Base-by-base conservation (phyloP, 2,888 invertebrate genomes). In the Peribatodes rhomboidaria region DNA sequence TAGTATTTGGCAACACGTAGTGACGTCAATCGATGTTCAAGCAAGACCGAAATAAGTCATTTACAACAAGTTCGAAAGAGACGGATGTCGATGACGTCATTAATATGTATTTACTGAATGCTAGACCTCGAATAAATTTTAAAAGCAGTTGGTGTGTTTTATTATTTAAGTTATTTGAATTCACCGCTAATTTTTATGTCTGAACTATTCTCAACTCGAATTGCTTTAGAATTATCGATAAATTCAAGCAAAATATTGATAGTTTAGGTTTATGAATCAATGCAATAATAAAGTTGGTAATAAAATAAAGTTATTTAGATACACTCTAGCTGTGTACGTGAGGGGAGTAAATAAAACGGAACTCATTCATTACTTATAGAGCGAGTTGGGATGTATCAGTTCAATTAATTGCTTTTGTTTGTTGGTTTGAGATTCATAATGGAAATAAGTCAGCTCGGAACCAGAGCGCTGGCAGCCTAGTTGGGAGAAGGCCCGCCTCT, bases 301-400 rank as follows among this genome's bases (percentile, higher is more conserved):
- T 41, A 54, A 27, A 54, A 54, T 27, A 14, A 41, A 41, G 39
- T 41, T 54, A 54, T 39, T 54, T 16, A 54, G 27, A 41, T 14
- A 41, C 27, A 27, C 18, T 52, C 42, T 18, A 18, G 33, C 13
- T 6, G 8, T 18, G 8, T 44, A 55, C 55, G 42, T 55, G 55
- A 42, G 42, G 31, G n/a, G 42, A 55, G 55, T 55, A 11, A 44
- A 55, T 42, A 55, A 55, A 55, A 16, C 20, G 6, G 33, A 4
- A 39, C 39, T 53, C 8, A 33, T 18, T 44, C 11, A 42, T 52
- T 37, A 18, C 16, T 14, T 18, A 27, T 6, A 3, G 4, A 16
- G n/a, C 20, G 18, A 4, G 42, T 18, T 18, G 14, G 47, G 31
- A 27, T 47, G 27, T 46, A 46, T 46, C 27, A n/a, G 46, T 31